Evolutionary conservation across 2,797 vertebrate genomes (phyloP).

Genomic region (Florisuga fusca): DNA sequence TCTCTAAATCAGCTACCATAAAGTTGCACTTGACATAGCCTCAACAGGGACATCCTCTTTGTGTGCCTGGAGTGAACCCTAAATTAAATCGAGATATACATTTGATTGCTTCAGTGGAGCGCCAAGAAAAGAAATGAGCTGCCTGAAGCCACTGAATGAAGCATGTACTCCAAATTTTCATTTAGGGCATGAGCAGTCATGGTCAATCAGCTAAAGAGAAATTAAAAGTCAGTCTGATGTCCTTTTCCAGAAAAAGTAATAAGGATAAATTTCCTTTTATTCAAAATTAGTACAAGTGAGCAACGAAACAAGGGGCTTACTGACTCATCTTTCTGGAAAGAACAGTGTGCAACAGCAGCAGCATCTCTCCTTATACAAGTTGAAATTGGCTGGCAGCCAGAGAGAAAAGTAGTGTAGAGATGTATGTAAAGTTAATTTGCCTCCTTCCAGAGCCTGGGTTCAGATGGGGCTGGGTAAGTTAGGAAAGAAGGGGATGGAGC

Average conservation of each 20-base stretch:
- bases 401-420: background rate
- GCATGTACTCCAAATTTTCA: background rate
- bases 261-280: background rate
- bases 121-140: background rate
- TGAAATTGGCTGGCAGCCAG: conserved; percentile 16
- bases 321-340: conserved; percentile 34
- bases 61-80: background rate
- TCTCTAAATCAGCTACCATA: background rate
- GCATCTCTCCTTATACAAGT: background rate
- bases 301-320: background rate
- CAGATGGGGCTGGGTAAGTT: background rate
- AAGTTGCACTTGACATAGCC: background rate
- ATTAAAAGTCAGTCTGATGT: conserved; percentile 1
- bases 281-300: background rate
- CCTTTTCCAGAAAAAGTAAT: background rate
- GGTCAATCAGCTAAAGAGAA: background rate
- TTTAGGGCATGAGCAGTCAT: background rate
- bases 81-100: background rate
- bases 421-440: background rate
- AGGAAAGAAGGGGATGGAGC: background rate
- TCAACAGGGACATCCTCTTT: rapidly evolving
- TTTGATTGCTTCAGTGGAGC: background rate
- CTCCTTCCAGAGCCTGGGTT: background rate
- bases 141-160: background rate
- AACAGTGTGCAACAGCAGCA: background rate